Percentiles rank a stretch among this genome's conserved stretches.
These are phyloP conservation scores for Busseola fusca DNA, from an alignment of 2,888 invertebrate species.

Conservation along the genomic window DNA sequence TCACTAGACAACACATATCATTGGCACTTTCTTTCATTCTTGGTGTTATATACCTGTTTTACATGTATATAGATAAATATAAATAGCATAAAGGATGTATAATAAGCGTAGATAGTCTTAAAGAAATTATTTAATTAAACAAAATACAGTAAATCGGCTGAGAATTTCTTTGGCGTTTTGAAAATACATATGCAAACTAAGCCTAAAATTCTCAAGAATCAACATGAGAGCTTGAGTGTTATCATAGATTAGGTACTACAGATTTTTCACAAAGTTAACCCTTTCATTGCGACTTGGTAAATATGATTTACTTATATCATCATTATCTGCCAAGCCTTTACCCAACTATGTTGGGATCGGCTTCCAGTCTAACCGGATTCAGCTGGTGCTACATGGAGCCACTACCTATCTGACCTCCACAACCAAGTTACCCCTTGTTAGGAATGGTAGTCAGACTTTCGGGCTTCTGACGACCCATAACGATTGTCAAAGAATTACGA, in stretches of 20 bases:
- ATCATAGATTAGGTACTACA: slow-evolving; percentile 34
- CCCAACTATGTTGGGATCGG: too few relatives aligned
- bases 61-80: slow-evolving; percentile 73
- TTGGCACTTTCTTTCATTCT: too few relatives aligned
- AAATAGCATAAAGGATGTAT: slow-evolving; percentile 61
- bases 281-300: slow-evolving; percentile 44
- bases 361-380: too few relatives aligned
- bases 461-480: too few relatives aligned
- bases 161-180: slow-evolving; percentile 40
- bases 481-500: too few relatives aligned
- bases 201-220: slow-evolving; percentile 24
- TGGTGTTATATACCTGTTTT: too few relatives aligned
- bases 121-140: slow-evolving; percentile 62
- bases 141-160: slow-evolving; percentile 47
- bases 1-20: too few relatives aligned
- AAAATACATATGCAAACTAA: slow-evolving; percentile 25
- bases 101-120: slow-evolving; percentile 73
- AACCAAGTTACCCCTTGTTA: too few relatives aligned
- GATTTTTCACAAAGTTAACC: slow-evolving; percentile 29
- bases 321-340: too few relatives aligned
- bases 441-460: too few relatives aligned
- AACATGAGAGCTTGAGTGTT: slow-evolving; percentile 23
- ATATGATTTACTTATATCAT: slow-evolving; percentile 12
- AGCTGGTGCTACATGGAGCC: too few relatives aligned
- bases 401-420: too few relatives aligned